Percentiles rank a stretch among this genome's conserved stretches.
Conservation (phyloP, 2,797 vertebrate species). For the Setipinna tenuifilis region DNA sequence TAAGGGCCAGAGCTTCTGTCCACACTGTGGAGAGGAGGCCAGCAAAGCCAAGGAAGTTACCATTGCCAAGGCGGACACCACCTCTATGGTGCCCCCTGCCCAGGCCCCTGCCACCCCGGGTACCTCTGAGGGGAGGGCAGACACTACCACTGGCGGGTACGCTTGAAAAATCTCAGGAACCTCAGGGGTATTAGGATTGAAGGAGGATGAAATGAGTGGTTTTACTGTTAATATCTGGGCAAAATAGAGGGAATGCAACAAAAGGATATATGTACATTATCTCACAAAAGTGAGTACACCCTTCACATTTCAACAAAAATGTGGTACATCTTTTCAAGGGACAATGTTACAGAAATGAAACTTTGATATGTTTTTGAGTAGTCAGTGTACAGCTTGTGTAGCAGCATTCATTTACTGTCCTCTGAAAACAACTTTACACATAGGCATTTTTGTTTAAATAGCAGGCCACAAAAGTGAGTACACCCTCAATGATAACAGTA, state of each 20-base stretch:
- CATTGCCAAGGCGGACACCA: constrained; percentile 96
- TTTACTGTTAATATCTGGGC: neutral
- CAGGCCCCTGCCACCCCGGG: constrained; percentile 73
- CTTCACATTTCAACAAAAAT: no score
- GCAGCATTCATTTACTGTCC: no score
- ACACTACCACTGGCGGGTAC: constrained; percentile 94
- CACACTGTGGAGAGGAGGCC: constrained; percentile 95
- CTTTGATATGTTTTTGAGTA: no score
- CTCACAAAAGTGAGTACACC: no score
- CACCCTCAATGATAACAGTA: no score
- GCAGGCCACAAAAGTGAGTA: no score
- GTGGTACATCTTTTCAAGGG: no score
- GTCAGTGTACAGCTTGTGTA: no score
- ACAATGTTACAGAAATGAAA: no score
- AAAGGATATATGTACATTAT: neutral
- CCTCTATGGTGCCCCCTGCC: constrained; percentile 80
- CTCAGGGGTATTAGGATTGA: neutral
- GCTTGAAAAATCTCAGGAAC: neutral
- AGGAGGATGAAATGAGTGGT: neutral
- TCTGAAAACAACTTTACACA: no score
- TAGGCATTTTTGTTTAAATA: no score
- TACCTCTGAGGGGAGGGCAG: constrained; percentile 84
- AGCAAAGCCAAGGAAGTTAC: constrained; percentile 96
- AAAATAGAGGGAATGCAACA: neutral
- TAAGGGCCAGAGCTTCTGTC: constrained; percentile 93